Percentiles rank a stretch among this genome's conserved stretches.
Conservation (phyloP, 2,113 vertebrate species). For the Hyperopisus bebe region DNA sequence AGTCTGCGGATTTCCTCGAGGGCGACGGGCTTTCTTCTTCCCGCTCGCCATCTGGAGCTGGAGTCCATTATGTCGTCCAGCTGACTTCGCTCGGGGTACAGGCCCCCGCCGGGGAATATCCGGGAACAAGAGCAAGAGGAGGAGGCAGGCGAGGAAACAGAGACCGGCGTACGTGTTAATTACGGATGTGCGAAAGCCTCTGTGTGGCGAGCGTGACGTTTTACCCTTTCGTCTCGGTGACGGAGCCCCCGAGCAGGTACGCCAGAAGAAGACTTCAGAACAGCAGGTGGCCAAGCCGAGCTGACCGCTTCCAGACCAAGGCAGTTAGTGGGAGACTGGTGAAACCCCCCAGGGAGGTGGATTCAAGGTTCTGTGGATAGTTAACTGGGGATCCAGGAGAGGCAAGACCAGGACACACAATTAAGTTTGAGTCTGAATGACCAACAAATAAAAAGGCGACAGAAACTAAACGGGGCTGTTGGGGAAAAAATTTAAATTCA, state of each 20-base stretch:
- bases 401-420: neutral
- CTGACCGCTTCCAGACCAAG: neutral
- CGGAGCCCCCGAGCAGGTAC: constrained; percentile 13
- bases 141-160: constrained; percentile 41
- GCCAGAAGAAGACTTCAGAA: neutral
- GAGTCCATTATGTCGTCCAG: constrained; percentile 56
- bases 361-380: neutral
- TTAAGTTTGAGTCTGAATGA: neutral
- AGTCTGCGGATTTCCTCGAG: constrained; percentile 40
- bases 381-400: neutral
- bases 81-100: constrained; percentile 41
- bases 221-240: constrained; percentile 34
- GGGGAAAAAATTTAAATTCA: neutral
- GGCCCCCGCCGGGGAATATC: constrained; percentile 50
- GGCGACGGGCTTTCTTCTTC: constrained; percentile 55
- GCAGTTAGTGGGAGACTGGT: neutral
- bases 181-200: constrained; percentile 38
- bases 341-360: neutral
- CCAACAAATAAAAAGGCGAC: neutral
- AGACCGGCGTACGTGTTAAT: constrained; percentile 47
- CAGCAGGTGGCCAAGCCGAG: neutral
- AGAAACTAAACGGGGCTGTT: neutral
- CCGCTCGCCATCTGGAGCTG: constrained; percentile 49
- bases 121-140: constrained; percentile 49
- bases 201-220: constrained; percentile 27